A percentile compares a stretch with the other conserved stretches of the same genome.
Evolutionary conservation across 2,888 invertebrate species (phyloP).

Genomic region (Leptopterna dolabrata): DNA sequence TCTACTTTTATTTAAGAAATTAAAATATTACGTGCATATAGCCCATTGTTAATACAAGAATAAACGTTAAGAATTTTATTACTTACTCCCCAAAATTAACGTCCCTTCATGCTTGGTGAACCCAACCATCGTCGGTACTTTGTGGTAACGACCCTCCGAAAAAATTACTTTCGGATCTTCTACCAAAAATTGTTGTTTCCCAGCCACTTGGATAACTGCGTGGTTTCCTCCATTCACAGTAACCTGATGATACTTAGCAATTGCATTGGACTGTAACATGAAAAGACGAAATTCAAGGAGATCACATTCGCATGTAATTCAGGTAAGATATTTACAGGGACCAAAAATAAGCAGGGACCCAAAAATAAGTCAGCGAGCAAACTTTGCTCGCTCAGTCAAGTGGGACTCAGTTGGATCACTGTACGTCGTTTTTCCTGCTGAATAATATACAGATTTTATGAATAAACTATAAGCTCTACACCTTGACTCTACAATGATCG

Average conservation of each 20-base stretch:
- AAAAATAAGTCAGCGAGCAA: no score
- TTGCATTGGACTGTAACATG: slow-evolving; percentile 23
- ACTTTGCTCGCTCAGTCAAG: no score
- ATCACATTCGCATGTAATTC: neutral
- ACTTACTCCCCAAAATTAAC: slow-evolving; percentile 68
- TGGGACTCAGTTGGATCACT: no score
- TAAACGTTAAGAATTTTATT: no score
- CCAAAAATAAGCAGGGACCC: neutral
- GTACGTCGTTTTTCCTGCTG: no score
- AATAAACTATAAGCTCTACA: no score
- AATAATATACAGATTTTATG: no score
- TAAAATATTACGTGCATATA: no score
- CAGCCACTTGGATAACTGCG: slow-evolving; percentile 65
- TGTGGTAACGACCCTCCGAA: slow-evolving; percentile 64
- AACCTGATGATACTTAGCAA: slow-evolving; percentile 51
- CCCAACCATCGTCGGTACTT: slow-evolving; percentile 69
- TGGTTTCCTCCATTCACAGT: slow-evolving; percentile 64
- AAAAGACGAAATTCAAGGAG: neutral
- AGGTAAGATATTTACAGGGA: no score
- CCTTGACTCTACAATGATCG: no score
- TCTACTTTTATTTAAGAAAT: no score
- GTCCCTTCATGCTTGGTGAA: slow-evolving; percentile 69
- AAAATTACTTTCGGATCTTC: slow-evolving; percentile 63
- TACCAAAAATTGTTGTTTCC: slow-evolving; percentile 63
- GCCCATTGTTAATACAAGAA: no score